Evolutionary conservation across 2,113 vertebrate genomes (phyloP), one percentile per base, ranked within the genome.

Genomic region (Cepphus grylle): DNA sequence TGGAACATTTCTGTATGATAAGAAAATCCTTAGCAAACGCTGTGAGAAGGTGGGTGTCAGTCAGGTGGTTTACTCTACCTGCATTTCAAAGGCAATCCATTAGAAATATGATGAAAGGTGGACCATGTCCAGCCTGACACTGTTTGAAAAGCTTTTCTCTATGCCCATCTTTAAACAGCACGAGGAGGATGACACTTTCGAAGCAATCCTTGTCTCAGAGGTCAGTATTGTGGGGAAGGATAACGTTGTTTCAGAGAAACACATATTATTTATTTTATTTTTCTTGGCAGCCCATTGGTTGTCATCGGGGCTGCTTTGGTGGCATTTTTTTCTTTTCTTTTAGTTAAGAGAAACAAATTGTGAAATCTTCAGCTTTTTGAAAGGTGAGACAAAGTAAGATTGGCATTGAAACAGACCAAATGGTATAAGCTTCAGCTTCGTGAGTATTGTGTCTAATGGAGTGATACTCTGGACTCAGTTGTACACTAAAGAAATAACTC

Each of bases 121-220:
- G 53, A 78, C 77, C 23, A 26, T 67, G 40, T 89, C 85, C 42
- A 52, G 45, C 25, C 66, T 93, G 92, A 86, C 66, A 66, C 69
- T 61, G 70, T 94, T 95, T 94, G 69, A 76, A 95, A 95, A 95
- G 73, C 76, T 90, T 84, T 70, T 94, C 34, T 52, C 65, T 76
- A 38, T 3, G 6, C 63, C 17, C 10, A 42, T 17, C 80, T 93
- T 90, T 76, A 93, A 67, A 47, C 9, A 73, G 40, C 38, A 56
- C 5, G 34, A 88, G 40, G 59, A 36, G 93, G 26, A 53, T 32
- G 79, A 65, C 11, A 32, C 34, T 95, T 88, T 86, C 90, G 89
- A 78, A 94, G 73, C 32, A 88, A 49, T 27, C 45, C 34, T 70
- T 67, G 47, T 81, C 73, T 89, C 67, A 71, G 38, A 83, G 50